Base-by-base conservation (phyloP, 2,113 vertebrate genomes). In the Hippocampus mohnikei region DNA sequence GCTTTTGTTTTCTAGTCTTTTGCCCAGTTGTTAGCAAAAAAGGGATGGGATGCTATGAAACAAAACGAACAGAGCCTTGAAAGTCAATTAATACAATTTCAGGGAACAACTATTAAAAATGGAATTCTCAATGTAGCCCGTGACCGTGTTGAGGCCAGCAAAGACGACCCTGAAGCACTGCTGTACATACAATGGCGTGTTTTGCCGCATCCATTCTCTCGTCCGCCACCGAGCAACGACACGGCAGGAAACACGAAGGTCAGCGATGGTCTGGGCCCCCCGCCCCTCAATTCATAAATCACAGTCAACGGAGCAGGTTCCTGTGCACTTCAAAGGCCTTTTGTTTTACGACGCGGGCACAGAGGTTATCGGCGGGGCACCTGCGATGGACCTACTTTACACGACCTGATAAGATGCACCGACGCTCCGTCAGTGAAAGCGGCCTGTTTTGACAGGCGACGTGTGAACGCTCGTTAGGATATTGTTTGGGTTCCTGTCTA, bases 291-390 rank as follows among this genome's bases (percentile, higher is more conserved):
- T 81, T 84, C 88, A 89, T 89, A 82, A 88, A 89, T 88, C 87
- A 87, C 71, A 77, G 61, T 56, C 84, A 86, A 84, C 69, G 37
- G 71, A 71, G 27, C 72, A 15, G 72, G 84, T 86, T 85, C 87
- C 84, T 80, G 76, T 84, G 61, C 72, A 85, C 89, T 90, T 90
- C 87, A 90, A 90, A 90, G 88, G 81, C 84, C 73, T 89, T 60
- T 90, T 90, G 89, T 91, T 88, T 86, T 71, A 73, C 81, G 69
- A 62, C 85, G 76, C 80, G 70, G 11, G 68, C 72, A 10, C 75
- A 74, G 85, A 90, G 88, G 90, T 91, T 91, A 91, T 91, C 88
- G 83, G 82, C 72, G 37, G 88, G 90, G 66, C 88, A 86, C 77
- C 69, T 70, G 82, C 87, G 85, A 88, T 87, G 67, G 84, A 82